Percentiles rank a stretch among this genome's conserved stretches.
These are phyloP conservation scores for Stomorhina lunata DNA, from an alignment of 2,888 invertebrate species.

Conservation along the genomic window DNA sequence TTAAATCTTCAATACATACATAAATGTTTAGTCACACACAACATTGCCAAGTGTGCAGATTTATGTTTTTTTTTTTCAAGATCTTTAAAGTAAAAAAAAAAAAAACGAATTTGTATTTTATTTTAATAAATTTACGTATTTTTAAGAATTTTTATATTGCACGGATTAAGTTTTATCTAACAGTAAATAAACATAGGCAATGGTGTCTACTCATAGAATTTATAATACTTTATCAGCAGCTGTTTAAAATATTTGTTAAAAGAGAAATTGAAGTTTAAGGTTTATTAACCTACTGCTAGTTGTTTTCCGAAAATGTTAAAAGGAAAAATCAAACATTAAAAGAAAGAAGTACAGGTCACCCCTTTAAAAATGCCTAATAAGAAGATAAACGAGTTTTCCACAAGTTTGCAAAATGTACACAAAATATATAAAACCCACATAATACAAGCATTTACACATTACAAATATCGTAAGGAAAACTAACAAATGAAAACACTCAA, in stretches of 20 bases:
- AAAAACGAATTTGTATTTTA: too few species aligned
- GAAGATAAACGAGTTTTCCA: background rate
- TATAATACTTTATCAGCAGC: too few species aligned
- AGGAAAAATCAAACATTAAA: background rate
- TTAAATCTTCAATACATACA: too few species aligned
- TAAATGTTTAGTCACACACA: too few species aligned
- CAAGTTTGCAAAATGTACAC: background rate
- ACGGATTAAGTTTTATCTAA: too few species aligned
- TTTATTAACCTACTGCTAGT: background rate
- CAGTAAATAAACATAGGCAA: too few species aligned
- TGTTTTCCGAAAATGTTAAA: background rate
- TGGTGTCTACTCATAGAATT: too few species aligned
- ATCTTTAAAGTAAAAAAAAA: too few species aligned
- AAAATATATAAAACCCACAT: background rate
- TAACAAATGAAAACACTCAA: background rate
- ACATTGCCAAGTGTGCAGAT: too few species aligned
- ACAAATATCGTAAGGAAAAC: background rate
- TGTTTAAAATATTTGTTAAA: background rate
- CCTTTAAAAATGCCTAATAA: background rate
- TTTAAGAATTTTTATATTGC: too few species aligned
- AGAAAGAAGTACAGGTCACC: background rate
- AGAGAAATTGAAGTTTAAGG: background rate
- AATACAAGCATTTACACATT: background rate
- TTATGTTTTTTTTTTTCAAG: too few species aligned
- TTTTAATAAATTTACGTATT: too few species aligned